These are phyloP conservation scores for Drosophila grimshawi DNA, from an alignment of 1,140 invertebrate species.

Conservation along the genomic window DNA sequence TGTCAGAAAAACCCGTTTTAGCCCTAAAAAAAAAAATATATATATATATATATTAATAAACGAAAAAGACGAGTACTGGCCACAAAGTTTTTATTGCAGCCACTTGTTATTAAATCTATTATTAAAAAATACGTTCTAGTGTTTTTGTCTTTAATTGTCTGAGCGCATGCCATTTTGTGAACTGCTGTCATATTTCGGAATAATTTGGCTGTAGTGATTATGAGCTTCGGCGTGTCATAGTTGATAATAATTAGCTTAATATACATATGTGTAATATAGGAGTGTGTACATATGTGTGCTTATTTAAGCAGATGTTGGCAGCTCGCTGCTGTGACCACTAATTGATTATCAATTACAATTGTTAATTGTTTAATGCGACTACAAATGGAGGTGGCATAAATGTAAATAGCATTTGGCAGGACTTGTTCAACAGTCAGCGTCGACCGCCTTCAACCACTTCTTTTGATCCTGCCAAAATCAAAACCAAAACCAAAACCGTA, in stretches of 20 bases:
- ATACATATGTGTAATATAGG: not conserved
- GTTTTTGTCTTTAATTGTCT: not conserved
- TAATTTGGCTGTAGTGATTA: not conserved
- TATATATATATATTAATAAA: not conserved
- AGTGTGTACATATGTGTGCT: conserved; percentile 1
- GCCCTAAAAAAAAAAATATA: not conserved
- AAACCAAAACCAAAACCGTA: too few relatives aligned
- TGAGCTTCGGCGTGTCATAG: not conserved
- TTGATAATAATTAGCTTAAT: conserved; percentile 3
- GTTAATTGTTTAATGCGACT: conserved; percentile 75
- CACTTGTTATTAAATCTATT: too few relatives aligned
- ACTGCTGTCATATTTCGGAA: not conserved
- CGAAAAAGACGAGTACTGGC: too few relatives aligned
- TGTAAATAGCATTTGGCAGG: conserved; percentile 39
- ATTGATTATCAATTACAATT: conserved; percentile 80
- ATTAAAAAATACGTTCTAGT: not conserved
- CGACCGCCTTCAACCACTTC: too few relatives aligned
- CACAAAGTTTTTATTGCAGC: too few relatives aligned
- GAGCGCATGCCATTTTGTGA: not conserved
- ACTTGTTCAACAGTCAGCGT: not conserved
- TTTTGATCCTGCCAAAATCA: too few relatives aligned
- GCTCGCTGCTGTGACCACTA: conserved; percentile 50
- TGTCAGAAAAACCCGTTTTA: conserved; percentile 16
- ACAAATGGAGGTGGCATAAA: conserved; percentile 59
- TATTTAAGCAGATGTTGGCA: conserved; percentile 4